Conservation (phyloP, 2,113 vertebrate species). For the Probosciger aterrimus region DNA sequence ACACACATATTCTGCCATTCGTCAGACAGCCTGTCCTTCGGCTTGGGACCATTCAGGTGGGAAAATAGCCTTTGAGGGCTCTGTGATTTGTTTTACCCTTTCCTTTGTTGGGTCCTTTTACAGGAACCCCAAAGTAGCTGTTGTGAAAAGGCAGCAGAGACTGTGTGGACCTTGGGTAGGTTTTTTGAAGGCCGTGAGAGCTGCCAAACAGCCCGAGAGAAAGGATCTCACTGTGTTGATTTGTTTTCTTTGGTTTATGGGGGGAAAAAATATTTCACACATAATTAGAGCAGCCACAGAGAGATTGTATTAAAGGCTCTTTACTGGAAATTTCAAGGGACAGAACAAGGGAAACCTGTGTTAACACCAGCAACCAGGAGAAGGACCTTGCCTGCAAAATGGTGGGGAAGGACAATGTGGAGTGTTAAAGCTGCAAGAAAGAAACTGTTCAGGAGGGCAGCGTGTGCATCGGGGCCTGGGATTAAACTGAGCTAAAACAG, state of each 20-base stretch:
- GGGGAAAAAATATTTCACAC: constrained; percentile 79
- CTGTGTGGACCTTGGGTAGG: constrained; percentile 50
- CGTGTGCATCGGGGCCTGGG: constrained; percentile 33
- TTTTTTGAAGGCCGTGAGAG: constrained; percentile 40
- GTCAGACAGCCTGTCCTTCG: not conserved
- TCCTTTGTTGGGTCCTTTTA: constrained; percentile 49
- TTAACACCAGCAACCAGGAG: constrained; percentile 63
- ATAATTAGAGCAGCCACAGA: constrained; percentile 77
- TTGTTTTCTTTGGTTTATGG: constrained; percentile 80
- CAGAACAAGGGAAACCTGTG: constrained; percentile 77
- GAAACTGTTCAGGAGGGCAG: constrained; percentile 53
- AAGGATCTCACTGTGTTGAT: constrained; percentile 74
- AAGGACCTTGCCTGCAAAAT: constrained; percentile 44
- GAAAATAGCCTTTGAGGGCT: not conserved
- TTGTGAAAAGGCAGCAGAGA: constrained; percentile 41
- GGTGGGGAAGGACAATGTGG: constrained; percentile 50
- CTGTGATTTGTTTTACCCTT: constrained; percentile 48
- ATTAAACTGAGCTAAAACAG: not conserved
- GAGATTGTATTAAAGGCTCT: constrained; percentile 73
- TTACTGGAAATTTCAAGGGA: constrained; percentile 81
- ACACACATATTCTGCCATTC: not conserved
- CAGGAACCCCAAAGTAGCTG: constrained; percentile 45
- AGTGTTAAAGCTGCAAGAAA: constrained; percentile 63
- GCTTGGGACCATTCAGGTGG: not conserved
- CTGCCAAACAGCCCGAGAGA: constrained; percentile 60